Percentiles rank a stretch among this genome's conserved stretches.
phyloP scores from a whole-genome alignment of 2,797 vertebrate species.

The Mallotus villosus region DNA sequence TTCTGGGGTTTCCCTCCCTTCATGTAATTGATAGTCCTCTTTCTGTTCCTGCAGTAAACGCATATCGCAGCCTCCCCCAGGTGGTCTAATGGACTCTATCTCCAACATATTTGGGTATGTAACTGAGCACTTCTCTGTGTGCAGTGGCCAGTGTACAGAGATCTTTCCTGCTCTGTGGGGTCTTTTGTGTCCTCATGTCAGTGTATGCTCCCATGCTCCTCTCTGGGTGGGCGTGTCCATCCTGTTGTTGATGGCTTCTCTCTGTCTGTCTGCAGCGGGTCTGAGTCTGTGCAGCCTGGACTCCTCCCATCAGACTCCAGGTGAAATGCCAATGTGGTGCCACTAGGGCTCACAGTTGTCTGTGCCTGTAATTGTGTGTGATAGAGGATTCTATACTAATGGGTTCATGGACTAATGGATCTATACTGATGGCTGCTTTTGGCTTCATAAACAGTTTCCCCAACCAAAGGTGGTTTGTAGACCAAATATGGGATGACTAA shows the following conservation, averaged over 20 bases:
- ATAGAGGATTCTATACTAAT: neutral
- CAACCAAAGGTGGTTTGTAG: neutral
- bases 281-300: conserved; percentile 88
- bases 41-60: conserved; percentile 79
- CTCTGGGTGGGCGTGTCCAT: conserved; percentile 8
- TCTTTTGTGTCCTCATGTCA: neutral
- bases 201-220: conserved; percentile 8
- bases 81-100: conserved; percentile 94
- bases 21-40: neutral
- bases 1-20: neutral
- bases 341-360: conserved; percentile 16
- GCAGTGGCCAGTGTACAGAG: neutral
- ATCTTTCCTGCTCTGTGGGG: conserved; percentile 58
- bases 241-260: conserved; percentile 14
- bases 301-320: conserved; percentile 82
- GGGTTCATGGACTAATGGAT: neutral
- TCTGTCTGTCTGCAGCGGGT: conserved; percentile 77
- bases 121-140: neutral
- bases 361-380: conserved; percentile 15
- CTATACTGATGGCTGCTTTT: neutral
- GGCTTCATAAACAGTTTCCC: neutral
- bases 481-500: neutral
- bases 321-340: conserved; percentile 67
- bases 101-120: conserved; percentile 98
- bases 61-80: conserved; percentile 83